Conservation (phyloP, 2,113 vertebrate species). For the Scytalopus superciliaris region DNA sequence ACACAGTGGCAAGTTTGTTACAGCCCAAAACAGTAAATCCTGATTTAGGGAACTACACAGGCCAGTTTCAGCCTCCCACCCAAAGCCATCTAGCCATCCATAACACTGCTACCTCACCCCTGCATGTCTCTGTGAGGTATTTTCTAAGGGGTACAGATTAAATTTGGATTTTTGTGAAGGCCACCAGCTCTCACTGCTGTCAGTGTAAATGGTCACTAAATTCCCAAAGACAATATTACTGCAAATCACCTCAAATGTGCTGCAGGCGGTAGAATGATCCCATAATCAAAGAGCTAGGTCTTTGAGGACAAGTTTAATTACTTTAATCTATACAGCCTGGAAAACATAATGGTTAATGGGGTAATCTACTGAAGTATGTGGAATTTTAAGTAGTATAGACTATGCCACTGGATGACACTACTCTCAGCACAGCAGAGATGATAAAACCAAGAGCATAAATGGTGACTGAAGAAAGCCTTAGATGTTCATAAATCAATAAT, state of each 20-base stretch:
- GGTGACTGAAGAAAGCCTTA: constrained; percentile 52
- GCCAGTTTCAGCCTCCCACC: background rate
- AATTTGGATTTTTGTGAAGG: background rate
- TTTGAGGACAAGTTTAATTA: constrained; percentile 73
- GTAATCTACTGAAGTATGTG: constrained; percentile 64
- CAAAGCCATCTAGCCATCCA: background rate
- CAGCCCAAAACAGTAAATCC: background rate
- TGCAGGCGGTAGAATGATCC: constrained; percentile 63
- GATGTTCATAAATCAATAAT: constrained; percentile 73
- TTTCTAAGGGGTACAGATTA: background rate
- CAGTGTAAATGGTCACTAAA: constrained; percentile 58
- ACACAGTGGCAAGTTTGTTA: background rate
- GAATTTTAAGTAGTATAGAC: constrained; percentile 71
- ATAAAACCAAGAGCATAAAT: constrained; percentile 69
- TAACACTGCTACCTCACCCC: background rate
- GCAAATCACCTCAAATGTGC: constrained; percentile 71
- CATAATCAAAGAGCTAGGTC: constrained; percentile 60
- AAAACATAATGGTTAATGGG: constrained; percentile 75
- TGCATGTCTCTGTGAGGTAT: background rate
- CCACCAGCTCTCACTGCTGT: constrained; percentile 30
- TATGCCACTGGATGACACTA: constrained; percentile 38
- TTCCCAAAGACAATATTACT: constrained; percentile 69
- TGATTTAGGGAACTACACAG: background rate
- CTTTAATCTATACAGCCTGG: constrained; percentile 69
- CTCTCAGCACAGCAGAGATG: constrained; percentile 46